Base-by-base conservation (phyloP, 2,797 vertebrate genomes). In the Falco peregrinus region DNA sequence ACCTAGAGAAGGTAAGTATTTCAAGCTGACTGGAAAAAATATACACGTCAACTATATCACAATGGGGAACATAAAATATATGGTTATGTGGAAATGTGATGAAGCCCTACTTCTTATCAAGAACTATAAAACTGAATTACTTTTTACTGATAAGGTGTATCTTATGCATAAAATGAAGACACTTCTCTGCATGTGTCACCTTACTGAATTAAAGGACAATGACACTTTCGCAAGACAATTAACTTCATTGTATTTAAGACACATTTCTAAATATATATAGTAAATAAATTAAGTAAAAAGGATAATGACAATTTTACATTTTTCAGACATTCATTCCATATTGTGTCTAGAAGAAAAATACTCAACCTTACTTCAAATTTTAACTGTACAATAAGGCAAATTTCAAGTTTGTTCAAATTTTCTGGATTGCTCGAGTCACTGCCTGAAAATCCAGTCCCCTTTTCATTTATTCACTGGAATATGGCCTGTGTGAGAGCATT, bases 401-500 rank as follows among this genome's bases (percentile, higher is more conserved):
- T 7, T 8, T 61, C 35, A 20, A 51, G 18, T 41, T 37, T 33
- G 5, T 48, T 51, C 61, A 71, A 14, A 68, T 76, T 48, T 77
- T 67, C 20, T 41, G 21, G 18, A 24, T 16, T 35, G 8, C 26
- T 86, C 74, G 47, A n/a, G 18, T 56, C 37, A 51, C 6, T 15
- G 13, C 17, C 67, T 59, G 54, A 83, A 85, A 77, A 74, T 70
- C 29, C n/a, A 56, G 22, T 14, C 14, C 13, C 24, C 8, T 56
- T 61, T 60, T 56, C 7, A 8, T 69, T 57, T 61, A 71, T 33
- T 71, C 70, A 45, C 22, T n/a, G 22, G 39, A 84, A 84, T 24
- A 16, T 5, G 4, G 6, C 31, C 59, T 1, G 0, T 37, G 14
- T 50, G 33, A 61, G 11, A 80, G 11, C 22, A 13, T 26, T 35